Evolutionary conservation across 2,113 vertebrate genomes (phyloP), one percentile per base, ranked within the genome.

Genomic region (Aegotheles bennettii): DNA sequence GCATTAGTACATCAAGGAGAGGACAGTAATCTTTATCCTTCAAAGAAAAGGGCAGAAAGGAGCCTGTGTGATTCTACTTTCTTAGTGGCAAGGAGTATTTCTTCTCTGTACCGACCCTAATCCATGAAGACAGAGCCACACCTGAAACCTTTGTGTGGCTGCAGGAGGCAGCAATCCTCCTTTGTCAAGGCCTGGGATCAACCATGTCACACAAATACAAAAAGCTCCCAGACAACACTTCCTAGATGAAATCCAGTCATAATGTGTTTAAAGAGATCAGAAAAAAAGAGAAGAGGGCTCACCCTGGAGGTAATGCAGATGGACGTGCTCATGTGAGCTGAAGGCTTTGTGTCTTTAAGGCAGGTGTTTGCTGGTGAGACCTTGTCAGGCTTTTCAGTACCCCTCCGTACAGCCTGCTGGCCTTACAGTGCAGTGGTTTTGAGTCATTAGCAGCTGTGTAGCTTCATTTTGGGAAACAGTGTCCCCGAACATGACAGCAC

Each of bases 321-420:
- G 16, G 42, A 38, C 0, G 1, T 1, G 2, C 26, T 87, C 16
- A 24, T 0, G 0, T 45, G 31, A 92, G 36, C 40, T 11, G 16
- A 7, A 71, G 20, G 16, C 35, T 85, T 50, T 64, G 35, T 35
- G 67, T 56, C 40, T 45, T 4, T 20, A 23, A 42, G 31, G 31
- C 18, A 28, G 36, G n/a, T 19, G 17, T 65, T 74, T 74, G 28
- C 33, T 74, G 71, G 15, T 4, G 26, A 63, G 33, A 60, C 28
- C 19, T 40, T 20, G 8, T 18, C 18, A 42, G 59, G 38, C 2
- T 3, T 43, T 73, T 89, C 35, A 13, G 75, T 24, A 13, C 33
- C 1, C 3, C 36, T 3, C 1, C 5, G 18, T 24, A 10, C 12
- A 63, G 4, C 10, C 17, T 47, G 16, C 35, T 78, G 56, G 19